Percentiles rank a stretch among this genome's conserved stretches.
phyloP scores from a whole-genome alignment of 2,888 invertebrate genomes.

The Malthinus seriepunctatus region DNA sequence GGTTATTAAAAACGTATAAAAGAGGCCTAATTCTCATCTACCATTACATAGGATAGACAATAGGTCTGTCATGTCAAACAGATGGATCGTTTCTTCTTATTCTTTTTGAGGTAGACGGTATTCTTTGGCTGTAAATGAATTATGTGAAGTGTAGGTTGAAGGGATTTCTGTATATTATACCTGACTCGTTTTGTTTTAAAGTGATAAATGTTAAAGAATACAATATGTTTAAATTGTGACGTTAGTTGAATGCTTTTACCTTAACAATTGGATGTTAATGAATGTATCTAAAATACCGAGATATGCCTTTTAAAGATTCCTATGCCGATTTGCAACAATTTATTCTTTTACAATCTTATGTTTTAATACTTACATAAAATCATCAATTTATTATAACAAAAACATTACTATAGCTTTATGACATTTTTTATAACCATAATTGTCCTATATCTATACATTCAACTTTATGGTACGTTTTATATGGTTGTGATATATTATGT shows the following conservation, averaged over 20 bases:
- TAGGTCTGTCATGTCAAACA: conserved; percentile 42
- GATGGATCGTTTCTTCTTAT: conserved; percentile 41
- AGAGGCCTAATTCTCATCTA: conserved; percentile 4
- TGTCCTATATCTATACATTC: conserved; percentile 23
- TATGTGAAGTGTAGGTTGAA: conserved; percentile 35
- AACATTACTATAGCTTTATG: conserved; percentile 8
- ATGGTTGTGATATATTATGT: conserved; percentile 8
- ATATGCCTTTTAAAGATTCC: conserved; percentile 2
- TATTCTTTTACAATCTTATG: conserved; percentile 8
- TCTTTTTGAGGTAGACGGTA: conserved; percentile 30
- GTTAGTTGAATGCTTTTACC: conserved; percentile 22
- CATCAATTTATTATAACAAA: conserved; percentile 15
- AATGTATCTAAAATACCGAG: conserved; percentile 21
- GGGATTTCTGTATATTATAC: conserved; percentile 36
- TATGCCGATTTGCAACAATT: conserved; percentile 13
- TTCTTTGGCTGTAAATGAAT: conserved; percentile 39
- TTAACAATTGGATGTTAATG: conserved; percentile 29
- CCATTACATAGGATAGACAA: conserved; percentile 34
- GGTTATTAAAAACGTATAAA: conserved; percentile 4
- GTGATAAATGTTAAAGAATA: conserved; percentile 38
- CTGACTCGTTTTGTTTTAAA: conserved; percentile 39
- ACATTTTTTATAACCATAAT: conserved; percentile 14
- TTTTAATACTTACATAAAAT: conserved; percentile 10
- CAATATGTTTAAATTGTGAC: conserved; percentile 37
- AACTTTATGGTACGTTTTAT: conserved; percentile 19